A percentile compares a stretch with the other conserved stretches of the same genome.
Conservation (phyloP, 1,140 invertebrate genomes). For the Wiebesia pumilae region DNA sequence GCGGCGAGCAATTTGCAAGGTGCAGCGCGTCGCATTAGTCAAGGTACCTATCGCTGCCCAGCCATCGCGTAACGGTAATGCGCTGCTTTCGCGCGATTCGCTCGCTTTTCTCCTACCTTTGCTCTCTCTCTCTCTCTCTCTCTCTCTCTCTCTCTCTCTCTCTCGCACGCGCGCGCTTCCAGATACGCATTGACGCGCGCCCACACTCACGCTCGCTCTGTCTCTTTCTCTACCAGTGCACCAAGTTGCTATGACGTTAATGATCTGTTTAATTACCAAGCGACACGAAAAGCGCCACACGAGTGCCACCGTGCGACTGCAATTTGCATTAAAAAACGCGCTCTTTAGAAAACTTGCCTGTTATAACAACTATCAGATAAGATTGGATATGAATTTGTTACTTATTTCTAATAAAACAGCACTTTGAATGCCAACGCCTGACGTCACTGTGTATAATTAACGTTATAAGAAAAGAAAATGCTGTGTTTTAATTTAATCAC, state of each 20-base stretch:
- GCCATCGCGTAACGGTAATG: slow-evolving; percentile 73
- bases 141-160: not conserved
- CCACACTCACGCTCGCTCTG: not conserved
- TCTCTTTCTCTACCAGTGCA: not conserved
- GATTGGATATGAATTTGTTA: slow-evolving; percentile 38
- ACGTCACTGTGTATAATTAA: not conserved
- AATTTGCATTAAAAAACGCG: slow-evolving; percentile 35
- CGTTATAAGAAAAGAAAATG: not conserved
- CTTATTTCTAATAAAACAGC: slow-evolving; percentile 35
- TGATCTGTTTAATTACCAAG: slow-evolving; percentile 72
- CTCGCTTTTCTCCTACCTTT: slow-evolving; percentile 57
- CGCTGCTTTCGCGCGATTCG: slow-evolving; percentile 65
- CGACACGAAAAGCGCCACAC: slow-evolving; percentile 61
- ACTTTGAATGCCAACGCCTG: not conserved
- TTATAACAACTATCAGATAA: slow-evolving; percentile 37
- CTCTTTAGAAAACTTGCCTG: not conserved
- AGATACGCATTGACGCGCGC: not conserved
- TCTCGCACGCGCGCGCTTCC: not conserved
- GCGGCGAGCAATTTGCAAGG: slow-evolving; percentile 72
- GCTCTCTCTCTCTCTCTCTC: slow-evolving; percentile 50
- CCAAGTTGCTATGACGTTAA: slow-evolving; percentile 67
- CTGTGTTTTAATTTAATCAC: slow-evolving; percentile 3
- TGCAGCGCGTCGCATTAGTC: slow-evolving; percentile 73
- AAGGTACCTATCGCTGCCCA: slow-evolving; percentile 70
- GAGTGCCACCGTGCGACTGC: slow-evolving; percentile 42